Evolutionary conservation across 2,797 vertebrate genomes (phyloP).

Genomic region (Passerculus sandwichensis): DNA sequence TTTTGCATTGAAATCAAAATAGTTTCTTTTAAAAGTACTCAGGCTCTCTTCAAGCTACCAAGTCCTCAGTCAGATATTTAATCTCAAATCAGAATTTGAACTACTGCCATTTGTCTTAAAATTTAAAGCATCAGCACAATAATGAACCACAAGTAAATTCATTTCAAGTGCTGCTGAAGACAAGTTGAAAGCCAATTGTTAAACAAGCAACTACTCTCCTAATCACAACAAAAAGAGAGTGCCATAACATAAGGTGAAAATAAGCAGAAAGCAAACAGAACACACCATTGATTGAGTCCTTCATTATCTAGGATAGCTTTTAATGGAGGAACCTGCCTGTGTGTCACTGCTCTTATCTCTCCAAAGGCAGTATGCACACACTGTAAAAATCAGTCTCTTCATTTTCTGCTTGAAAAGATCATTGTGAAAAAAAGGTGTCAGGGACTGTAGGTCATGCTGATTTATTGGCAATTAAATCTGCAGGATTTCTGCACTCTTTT

Average conservation of each 20-base stretch:
- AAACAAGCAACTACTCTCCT: conserved; percentile 28
- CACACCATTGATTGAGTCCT: conserved; percentile 90
- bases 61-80: not conserved
- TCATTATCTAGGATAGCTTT: conserved; percentile 86
- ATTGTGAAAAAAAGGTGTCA: conserved; percentile 82
- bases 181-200: conserved; percentile 39
- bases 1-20: not conserved
- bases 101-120: conserved; percentile 42
- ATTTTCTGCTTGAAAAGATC: conserved; percentile 96
- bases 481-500: conserved; percentile 84
- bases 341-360: conserved; percentile 87
- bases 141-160: conserved; percentile 49
- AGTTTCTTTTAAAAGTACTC: not conserved
- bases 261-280: conserved; percentile 84
- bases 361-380: conserved; percentile 81
- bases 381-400: conserved; percentile 92
- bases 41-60: conserved; percentile 18
- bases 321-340: conserved; percentile 82
- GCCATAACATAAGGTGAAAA: conserved; percentile 72
- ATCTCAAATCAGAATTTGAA: conserved; percentile 34
- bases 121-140: conserved; percentile 27
- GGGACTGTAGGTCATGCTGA: conserved; percentile 90
- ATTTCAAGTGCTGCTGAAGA: conserved; percentile 33
- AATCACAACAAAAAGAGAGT: conserved; percentile 61
- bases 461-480: conserved; percentile 98